Conservation (phyloP, 2,797 vertebrate species). For the Syngnathus acus region DNA sequence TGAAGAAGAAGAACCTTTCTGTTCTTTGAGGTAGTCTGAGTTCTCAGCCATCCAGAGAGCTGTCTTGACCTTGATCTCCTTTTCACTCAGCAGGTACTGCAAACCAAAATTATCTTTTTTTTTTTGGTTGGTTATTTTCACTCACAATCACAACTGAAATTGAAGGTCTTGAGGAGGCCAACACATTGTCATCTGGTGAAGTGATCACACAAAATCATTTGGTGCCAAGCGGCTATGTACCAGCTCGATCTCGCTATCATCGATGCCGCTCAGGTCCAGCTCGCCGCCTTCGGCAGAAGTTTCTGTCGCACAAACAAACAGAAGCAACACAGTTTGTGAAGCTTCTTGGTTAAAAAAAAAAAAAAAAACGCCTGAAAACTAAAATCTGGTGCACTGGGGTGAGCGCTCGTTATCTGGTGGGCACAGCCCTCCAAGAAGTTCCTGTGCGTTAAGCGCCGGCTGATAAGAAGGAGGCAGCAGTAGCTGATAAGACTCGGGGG, state of each 20-base stretch:
- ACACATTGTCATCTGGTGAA: background rate
- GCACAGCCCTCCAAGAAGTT: slow-evolving; percentile 49
- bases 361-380: background rate
- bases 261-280: slow-evolving; percentile 92
- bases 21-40: slow-evolving; percentile 88
- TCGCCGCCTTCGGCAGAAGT: slow-evolving; percentile 76
- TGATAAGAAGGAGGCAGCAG: slow-evolving; percentile 37
- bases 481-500: slow-evolving; percentile 11
- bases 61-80: slow-evolving; percentile 86
- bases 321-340: background rate
- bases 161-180: too few species aligned
- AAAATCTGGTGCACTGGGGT: background rate
- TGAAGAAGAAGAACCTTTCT: slow-evolving; percentile 71
- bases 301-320: slow-evolving; percentile 55
- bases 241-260: slow-evolving; percentile 90
- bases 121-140: background rate
- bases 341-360: background rate
- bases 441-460: slow-evolving; percentile 38
- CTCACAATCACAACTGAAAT: background rate
- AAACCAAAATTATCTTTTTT: background rate
- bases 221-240: slow-evolving; percentile 50
- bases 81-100: slow-evolving; percentile 90
- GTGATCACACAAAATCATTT: background rate
- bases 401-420: slow-evolving; percentile 45
- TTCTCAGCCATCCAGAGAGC: slow-evolving; percentile 94